These are phyloP conservation scores for Peromyscus nudipes DNA, from an alignment of 2,797 vertebrate species.

Conservation along the genomic window DNA sequence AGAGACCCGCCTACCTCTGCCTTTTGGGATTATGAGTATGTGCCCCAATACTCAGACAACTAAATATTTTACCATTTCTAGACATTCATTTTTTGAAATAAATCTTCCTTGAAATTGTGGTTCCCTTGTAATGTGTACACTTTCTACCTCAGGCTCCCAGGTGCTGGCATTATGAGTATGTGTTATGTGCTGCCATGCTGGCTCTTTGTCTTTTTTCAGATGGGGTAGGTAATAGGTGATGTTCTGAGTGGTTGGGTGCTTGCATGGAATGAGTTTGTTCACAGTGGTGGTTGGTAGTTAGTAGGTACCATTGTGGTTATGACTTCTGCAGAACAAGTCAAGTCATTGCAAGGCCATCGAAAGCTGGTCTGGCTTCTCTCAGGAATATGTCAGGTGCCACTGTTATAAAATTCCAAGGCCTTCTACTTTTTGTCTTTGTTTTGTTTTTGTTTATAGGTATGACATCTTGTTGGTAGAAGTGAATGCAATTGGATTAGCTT, in stretches of 20 bases:
- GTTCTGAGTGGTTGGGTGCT: neutral
- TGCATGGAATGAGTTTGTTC: neutral
- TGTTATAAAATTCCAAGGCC: slow-evolving; percentile 51
- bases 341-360: neutral
- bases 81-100: neutral
- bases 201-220: neutral
- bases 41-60: neutral
- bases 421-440: slow-evolving; percentile 11
- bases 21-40: neutral
- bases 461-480: slow-evolving; percentile 64
- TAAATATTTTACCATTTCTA: neutral
- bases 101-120: neutral
- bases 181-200: too few relatives aligned
- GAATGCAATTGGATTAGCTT: slow-evolving; percentile 65
- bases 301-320: neutral
- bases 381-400: neutral
- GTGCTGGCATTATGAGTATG: neutral
- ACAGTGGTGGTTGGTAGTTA: rapidly evolving
- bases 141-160: neutral
- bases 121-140: neutral
- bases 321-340: neutral
- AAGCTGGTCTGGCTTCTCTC: neutral
- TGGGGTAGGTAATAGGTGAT: neutral
- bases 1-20: neutral
- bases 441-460: slow-evolving; percentile 17